Conservation (phyloP, 2,113 vertebrate species). For the Marmota flaviventris region DNA sequence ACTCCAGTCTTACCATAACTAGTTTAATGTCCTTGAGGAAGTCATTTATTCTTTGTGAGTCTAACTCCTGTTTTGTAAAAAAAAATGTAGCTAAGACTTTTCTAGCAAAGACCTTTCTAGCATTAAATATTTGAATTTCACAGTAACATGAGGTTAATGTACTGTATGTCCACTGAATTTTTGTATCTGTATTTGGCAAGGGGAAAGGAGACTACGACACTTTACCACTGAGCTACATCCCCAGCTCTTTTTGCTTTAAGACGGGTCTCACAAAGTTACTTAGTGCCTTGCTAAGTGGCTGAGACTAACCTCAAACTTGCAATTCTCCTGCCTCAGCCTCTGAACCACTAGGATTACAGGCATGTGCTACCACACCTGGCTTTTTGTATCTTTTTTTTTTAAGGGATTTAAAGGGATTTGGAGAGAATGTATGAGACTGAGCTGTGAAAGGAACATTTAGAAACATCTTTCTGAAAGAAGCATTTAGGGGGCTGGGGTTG, state of each 20-base stretch:
- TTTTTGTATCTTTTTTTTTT: too few species aligned
- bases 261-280: not conserved
- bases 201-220: too few species aligned
- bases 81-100: too few species aligned
- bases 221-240: not conserved
- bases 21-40: slow-evolving; percentile 4
- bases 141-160: not conserved
- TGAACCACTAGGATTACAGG: not conserved
- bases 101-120: too few species aligned
- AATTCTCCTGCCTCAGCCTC: not conserved
- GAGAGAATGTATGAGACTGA: not conserved
- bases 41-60: not conserved
- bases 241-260: not conserved
- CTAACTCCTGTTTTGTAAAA: not conserved
- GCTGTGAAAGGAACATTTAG: not conserved
- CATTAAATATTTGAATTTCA: slow-evolving; percentile 14
- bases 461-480: too few species aligned
- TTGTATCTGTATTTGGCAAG: not conserved
- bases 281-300: not conserved
- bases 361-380: not conserved
- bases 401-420: not conserved
- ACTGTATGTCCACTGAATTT: not conserved
- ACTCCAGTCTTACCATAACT: not conserved
- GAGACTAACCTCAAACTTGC: not conserved
- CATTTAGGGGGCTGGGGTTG: not conserved